Conservation (phyloP, 2,888 invertebrate species). For the Odontothrips loti region DNA sequence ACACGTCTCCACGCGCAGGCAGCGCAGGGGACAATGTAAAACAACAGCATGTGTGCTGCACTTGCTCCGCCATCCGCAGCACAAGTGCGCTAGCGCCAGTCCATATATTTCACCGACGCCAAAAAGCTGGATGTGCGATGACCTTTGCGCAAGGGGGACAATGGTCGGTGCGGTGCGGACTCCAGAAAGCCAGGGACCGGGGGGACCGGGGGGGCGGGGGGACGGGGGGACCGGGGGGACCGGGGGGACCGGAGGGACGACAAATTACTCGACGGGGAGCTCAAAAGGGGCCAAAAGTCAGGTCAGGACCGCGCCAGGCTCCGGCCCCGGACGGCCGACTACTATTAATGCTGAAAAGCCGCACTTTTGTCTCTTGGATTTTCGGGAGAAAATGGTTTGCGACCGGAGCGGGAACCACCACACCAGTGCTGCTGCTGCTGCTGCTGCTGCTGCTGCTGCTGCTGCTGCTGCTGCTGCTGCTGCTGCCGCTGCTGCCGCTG, state of each 20-base stretch:
- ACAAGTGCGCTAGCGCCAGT: background rate
- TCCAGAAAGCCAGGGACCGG: too few species aligned
- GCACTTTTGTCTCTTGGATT: constrained; percentile 20
- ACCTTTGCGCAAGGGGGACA: constrained; percentile 16
- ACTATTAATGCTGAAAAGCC: constrained; percentile 13
- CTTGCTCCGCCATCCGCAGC: too few species aligned
- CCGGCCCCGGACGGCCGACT: background rate
- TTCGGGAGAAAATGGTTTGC: constrained; percentile 6
- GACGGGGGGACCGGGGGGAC: background rate
- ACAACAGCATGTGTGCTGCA: too few species aligned
- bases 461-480: too few species aligned
- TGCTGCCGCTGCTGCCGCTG: too few species aligned
- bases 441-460: too few species aligned
- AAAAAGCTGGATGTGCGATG: background rate
- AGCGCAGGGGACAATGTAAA: too few species aligned
- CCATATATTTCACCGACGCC: background rate
- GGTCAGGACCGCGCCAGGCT: background rate
- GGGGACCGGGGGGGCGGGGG: too few species aligned
- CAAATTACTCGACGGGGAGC: constrained; percentile 18
- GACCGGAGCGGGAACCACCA: background rate
- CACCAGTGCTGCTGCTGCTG: too few species aligned
- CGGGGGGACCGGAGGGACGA: background rate
- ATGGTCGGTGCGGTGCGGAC: background rate
- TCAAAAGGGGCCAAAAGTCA: background rate
- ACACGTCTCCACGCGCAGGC: too few species aligned